Evolutionary conservation across 1,140 invertebrate species (phyloP).

Genomic region (Drosophila sechellia): DNA sequence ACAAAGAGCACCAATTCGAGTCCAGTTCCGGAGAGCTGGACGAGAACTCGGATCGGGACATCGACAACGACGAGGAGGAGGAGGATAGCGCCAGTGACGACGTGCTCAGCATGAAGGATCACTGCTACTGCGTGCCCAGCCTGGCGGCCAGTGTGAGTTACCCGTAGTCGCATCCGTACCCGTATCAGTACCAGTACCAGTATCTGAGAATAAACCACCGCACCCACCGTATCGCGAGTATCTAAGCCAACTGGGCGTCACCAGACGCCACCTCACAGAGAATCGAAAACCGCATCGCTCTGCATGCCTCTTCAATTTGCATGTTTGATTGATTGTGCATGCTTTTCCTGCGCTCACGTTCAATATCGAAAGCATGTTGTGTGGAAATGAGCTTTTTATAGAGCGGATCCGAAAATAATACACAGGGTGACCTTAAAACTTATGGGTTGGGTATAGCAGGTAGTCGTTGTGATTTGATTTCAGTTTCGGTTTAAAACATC

Average conservation of each 20-base stretch:
- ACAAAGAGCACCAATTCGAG: constrained; percentile 38
- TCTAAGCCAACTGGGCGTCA: constrained; percentile 46
- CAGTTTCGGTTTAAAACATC: not conserved
- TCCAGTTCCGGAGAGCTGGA: constrained; percentile 57
- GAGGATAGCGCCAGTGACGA: constrained; percentile 58
- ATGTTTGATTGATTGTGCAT: constrained; percentile 58
- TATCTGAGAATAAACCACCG: constrained; percentile 20
- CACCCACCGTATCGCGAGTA: constrained; percentile 58
- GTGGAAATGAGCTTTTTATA: constrained; percentile 37
- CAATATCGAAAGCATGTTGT: constrained; percentile 50
- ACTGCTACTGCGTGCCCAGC: constrained; percentile 82
- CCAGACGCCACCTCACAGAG: constrained; percentile 13
- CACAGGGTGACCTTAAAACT: constrained; percentile 29
- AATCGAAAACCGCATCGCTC: constrained; percentile 27
- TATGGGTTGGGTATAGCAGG: not conserved
- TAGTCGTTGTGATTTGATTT: not conserved
- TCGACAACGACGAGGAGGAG: constrained; percentile 48
- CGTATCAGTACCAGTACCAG: not conserved
- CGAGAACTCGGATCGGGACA: constrained; percentile 27
- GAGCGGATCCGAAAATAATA: constrained; percentile 42
- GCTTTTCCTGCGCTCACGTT: constrained; percentile 29
- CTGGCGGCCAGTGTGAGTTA: constrained; percentile 84
- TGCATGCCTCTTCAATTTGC: constrained; percentile 53
- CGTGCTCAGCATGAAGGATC: constrained; percentile 78
- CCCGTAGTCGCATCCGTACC: constrained; percentile 22